A percentile compares a stretch with the other conserved stretches of the same genome.
These are phyloP conservation scores for Smittia sp. DNA, from an alignment of 2,888 invertebrate genomes.

Conservation along the genomic window DNA sequence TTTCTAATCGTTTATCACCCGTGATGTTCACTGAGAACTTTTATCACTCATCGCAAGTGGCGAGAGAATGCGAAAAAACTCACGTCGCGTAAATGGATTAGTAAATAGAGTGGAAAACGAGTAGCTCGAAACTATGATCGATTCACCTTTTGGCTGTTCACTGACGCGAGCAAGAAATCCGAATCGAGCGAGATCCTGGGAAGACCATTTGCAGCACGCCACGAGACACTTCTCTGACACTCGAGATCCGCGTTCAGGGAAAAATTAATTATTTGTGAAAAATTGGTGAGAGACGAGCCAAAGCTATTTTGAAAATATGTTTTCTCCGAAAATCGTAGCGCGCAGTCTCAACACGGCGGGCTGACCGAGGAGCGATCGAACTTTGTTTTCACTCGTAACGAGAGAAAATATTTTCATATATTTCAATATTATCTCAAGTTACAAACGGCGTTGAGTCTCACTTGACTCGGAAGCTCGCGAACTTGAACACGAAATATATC, in stretches of 20 bases:
- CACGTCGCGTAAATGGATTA: not conserved
- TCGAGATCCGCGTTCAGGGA: not conserved
- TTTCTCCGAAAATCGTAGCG: constrained; percentile 11
- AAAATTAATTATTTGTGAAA: constrained; percentile 3
- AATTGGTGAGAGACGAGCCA: not conserved
- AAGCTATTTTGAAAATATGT: constrained; percentile 20
- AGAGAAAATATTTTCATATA: not conserved
- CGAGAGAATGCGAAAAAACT: not conserved
- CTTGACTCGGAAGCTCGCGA: not conserved
- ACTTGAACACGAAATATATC: not conserved
- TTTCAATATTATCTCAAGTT: not conserved
- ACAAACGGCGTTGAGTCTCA: not conserved
- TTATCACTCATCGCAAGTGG: not conserved
- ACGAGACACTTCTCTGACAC: not conserved
- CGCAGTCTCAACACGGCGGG: constrained; percentile 12
- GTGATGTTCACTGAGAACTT: not conserved
- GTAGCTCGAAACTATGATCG: not conserved
- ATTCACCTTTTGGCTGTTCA: not conserved
- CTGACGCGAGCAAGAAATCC: not conserved
- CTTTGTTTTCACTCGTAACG: not conserved
- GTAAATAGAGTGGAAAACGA: constrained; percentile 22
- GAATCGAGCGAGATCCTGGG: not conserved
- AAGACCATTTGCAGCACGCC: not conserved
- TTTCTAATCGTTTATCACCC: constrained; percentile 1
- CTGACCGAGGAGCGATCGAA: not conserved